Conservation (phyloP, 92 coral and sea anemone genomes). For the Montipora capitata region DNA sequence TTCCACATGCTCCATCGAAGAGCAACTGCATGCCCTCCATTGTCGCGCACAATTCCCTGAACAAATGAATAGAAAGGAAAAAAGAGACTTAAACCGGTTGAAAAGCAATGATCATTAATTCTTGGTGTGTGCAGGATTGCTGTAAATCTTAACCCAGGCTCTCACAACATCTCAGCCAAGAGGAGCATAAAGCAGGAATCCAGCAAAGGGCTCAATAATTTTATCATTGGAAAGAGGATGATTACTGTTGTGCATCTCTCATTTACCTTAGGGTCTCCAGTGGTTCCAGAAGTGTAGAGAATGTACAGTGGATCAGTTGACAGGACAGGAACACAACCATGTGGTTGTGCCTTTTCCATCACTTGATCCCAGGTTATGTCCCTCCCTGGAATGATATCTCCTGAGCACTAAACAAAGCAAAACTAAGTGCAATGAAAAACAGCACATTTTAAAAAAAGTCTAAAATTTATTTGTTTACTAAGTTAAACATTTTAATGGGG, state of each 20-base stretch:
- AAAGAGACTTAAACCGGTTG: background rate
- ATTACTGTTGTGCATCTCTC: too few relatives aligned
- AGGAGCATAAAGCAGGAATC: too few relatives aligned
- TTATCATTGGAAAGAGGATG: too few relatives aligned
- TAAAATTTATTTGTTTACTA: too few relatives aligned
- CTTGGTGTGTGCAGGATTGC: too few relatives aligned
- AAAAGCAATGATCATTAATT: background rate
- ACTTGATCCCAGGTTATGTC: constrained; percentile 96
- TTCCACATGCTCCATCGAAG: constrained; percentile 96
- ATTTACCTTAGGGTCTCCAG: constrained; percentile 97
- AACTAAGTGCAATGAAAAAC: background rate
- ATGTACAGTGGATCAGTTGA: constrained; percentile 97
- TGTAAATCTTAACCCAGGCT: too few relatives aligned
- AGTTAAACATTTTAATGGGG: too few relatives aligned
- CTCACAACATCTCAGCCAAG: too few relatives aligned
- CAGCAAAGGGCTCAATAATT: too few relatives aligned
- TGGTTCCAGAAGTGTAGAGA: constrained; percentile 98
- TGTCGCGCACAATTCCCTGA: constrained; percentile 94
- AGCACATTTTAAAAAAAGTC: too few relatives aligned
- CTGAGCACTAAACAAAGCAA: constrained; percentile 76
- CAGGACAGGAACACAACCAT: constrained; percentile 93
- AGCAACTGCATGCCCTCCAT: constrained; percentile 99
- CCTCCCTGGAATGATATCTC: constrained; percentile 86
- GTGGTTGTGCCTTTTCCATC: constrained; percentile 89
- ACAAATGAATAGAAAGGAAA: background rate